Evolutionary conservation across 2,888 invertebrate genomes (phyloP), one percentile per base, ranked within the genome.

Genomic region (Linnaemya vulpina): DNA sequence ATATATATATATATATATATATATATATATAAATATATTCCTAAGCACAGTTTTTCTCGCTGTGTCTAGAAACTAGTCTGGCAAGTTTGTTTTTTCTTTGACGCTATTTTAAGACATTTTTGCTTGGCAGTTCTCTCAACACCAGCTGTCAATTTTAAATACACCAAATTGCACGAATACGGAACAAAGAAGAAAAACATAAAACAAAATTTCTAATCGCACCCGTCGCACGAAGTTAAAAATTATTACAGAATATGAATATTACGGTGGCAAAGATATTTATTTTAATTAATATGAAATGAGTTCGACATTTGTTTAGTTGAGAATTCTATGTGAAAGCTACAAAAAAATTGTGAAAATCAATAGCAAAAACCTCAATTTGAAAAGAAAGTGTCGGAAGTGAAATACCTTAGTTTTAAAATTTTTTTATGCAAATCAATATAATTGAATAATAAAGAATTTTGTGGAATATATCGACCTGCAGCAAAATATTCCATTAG

Each of bases 101-200:
- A 38, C 38, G 8, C 38, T n/a, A 38, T 10, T 7, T 38, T 38
- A 8, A 1, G 10, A n/a, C 22, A 60, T 15, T 70, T 55, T 0
- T 7, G 17, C 17, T 30, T 81, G 83, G 83, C 40, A 83, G 38
- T 67, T 46, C 49, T 13, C 0, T 8, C 0, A n/a, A 3, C 1
- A 58, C 17, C 55, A 67, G 60, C 60, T 83, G 83, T 73, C 83
- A 83, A 1, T 58, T 73, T n/a, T 22, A 35, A 53, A 1, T 58
- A 51, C 43, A 55, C 25, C 10, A 65, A 83, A 62, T 78, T 76
- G 46, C 53, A 82, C 75, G 81, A 84, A 86, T 82, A 82, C 62
- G 71, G 74, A 78, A 84, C 51, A 84, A 65, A 75, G 70, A 51
- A 71, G 79, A 80, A 51, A 60, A 71, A 60, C 51, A 68, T 70